These are phyloP conservation scores for Caenorhabditis elegans DNA, from an alignment of 1,140 invertebrate species.

Conservation along the genomic window DNA sequence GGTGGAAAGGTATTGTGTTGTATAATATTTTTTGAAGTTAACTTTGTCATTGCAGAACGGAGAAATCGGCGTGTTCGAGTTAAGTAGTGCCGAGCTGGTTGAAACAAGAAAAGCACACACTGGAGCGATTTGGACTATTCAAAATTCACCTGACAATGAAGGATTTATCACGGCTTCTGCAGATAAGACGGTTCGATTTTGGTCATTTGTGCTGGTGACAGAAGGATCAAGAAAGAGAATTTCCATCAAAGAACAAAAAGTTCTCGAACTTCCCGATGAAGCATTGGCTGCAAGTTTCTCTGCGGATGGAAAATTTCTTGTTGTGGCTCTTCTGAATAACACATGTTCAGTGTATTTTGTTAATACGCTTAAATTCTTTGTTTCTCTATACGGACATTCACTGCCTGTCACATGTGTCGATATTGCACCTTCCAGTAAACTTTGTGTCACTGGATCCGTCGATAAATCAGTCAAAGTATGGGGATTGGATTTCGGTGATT, in stretches of 20 bases:
- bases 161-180: constrained; percentile 73
- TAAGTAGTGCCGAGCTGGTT: constrained; percentile 28
- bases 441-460: constrained; percentile 88
- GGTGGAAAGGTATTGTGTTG: constrained; percentile 77
- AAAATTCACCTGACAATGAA: constrained; percentile 36
- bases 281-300: constrained; percentile 27
- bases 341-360: constrained; percentile 94
- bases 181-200: constrained; percentile 88
- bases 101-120: constrained; percentile 74
- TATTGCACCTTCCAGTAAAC: constrained; percentile 79
- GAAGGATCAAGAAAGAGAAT: constrained; percentile 55
- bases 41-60: constrained; percentile 73
- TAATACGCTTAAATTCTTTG: constrained; percentile 91
- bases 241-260: constrained; percentile 42
- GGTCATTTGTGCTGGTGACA: constrained; percentile 81
- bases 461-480: constrained; percentile 96
- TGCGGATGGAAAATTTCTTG: constrained; percentile 75
- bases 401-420: constrained; percentile 89
- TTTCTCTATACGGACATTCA: constrained; percentile 94
- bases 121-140: constrained; percentile 75
- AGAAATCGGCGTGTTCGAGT: constrained; percentile 71
- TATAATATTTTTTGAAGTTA: background rate
- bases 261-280: constrained; percentile 45
- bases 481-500: constrained; percentile 98
- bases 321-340: constrained; percentile 84